A percentile compares a stretch with the other conserved stretches of the same genome.
Evolutionary conservation across 2,888 invertebrate genomes (phyloP).

Genomic region (Agrotis clavis): DNA sequence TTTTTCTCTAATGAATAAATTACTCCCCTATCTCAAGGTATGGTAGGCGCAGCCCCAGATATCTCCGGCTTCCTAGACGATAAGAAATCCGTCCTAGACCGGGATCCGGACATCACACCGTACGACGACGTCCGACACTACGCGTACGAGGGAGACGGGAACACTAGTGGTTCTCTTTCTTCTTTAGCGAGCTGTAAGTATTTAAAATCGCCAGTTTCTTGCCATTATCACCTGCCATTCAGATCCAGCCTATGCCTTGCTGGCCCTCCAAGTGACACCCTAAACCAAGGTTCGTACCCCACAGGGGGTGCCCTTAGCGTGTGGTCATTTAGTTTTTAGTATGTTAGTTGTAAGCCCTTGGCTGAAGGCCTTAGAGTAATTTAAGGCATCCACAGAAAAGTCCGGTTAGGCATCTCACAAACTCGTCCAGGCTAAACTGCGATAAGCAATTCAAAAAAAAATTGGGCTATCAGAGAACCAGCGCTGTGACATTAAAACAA

Average conservation of each 20-base stretch:
- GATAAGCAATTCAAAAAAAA: background rate
- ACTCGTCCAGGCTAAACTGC: background rate
- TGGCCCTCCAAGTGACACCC: no score
- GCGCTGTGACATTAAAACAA: no score
- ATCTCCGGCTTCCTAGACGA: conserved; percentile 97
- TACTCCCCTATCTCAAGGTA: conserved; percentile 59
- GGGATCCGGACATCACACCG: conserved; percentile 97
- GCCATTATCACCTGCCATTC: background rate
- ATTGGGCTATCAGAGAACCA: no score
- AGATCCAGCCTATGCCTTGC: no score
- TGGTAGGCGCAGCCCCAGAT: conserved; percentile 92
- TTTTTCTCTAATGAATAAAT: background rate
- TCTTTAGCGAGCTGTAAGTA: conserved; percentile 96
- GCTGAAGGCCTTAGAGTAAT: background rate
- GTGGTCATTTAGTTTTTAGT: no score
- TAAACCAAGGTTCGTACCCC: no score
- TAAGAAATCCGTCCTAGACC: conserved; percentile 97
- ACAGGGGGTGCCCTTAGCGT: no score
- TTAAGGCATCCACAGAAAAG: no score
- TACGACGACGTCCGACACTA: conserved; percentile 99
- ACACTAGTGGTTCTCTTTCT: conserved; percentile 97
- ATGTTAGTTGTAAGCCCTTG: no score
- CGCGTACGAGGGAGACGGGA: conserved; percentile 99
- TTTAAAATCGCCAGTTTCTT: background rate
- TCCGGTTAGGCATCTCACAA: background rate